Base-by-base conservation (phyloP, 2,113 vertebrate species). In the Arvicanthis niloticus region DNA sequence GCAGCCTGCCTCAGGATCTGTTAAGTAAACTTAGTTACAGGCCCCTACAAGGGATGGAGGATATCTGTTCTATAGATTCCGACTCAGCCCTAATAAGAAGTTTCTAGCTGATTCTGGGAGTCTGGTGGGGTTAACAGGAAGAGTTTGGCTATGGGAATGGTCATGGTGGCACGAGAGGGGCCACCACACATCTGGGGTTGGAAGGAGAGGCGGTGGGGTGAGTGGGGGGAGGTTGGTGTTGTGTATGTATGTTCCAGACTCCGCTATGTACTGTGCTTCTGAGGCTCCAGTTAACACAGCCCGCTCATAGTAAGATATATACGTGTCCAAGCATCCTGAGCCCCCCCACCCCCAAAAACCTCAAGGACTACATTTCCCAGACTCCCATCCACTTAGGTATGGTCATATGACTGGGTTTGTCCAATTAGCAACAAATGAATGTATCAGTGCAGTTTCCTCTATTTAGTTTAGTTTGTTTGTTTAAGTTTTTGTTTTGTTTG, bases 351-450 rank as follows among this genome's bases (percentile, higher is more conserved):
- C 8, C 10, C 16, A 68, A 42, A 77, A 48, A 76, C 7, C n/a
- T 68, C 11, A 12, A 78, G 91, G 56, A 95, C 89, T 95, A 90
- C 89, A 91, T 85, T 94, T 95, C 89, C 93, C 86, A 96, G 53
- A 0, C 3, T 76, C 42, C 77, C 58, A 7, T 93, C 92, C n/a
- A 21, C 26, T 21, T 16, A 26, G 70, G 5, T 15, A 16, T 24
- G 60, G 56, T 65, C 91, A 90, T 11, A 24, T 93, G 91, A 82
- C 53, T 2, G 10, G 31, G 22, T 90, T 87, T 80, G 26, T 85
- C 60, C 91, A 88, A 78, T 70, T 45, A 87, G 53, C 56, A 45
- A 62, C 72, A 78, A 87, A 40, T 29, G 62, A 40, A 22, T 37
- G 6, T 22, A 17, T 77, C n/a, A 11, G 7, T 0, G 17, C 62